Evolutionary conservation across 2,797 vertebrate genomes (phyloP).

Genomic region (Epinephelus awoara): DNA sequence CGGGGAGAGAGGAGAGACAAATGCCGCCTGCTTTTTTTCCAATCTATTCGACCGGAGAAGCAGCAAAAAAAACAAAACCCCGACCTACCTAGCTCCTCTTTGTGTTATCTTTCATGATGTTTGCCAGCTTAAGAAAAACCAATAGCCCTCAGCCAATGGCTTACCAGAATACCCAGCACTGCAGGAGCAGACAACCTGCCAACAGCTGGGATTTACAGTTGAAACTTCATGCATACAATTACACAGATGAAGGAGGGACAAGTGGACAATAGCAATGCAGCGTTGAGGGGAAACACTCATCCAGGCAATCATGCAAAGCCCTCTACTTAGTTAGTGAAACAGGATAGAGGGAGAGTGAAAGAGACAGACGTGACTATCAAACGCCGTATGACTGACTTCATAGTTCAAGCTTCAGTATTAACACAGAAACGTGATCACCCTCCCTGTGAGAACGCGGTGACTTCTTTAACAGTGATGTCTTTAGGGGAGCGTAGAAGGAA

Average conservation of each 20-base stretch:
- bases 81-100: slow-evolving; percentile 66
- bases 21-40: slow-evolving; percentile 61
- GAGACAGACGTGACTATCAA: slow-evolving; percentile 54
- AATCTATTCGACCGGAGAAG: slow-evolving; percentile 63
- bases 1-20: slow-evolving; percentile 68
- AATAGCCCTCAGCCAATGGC: slow-evolving; percentile 69
- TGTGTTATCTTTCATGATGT: slow-evolving; percentile 77
- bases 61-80: slow-evolving; percentile 39
- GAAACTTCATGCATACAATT: slow-evolving; percentile 81
- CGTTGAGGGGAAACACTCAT: slow-evolving; percentile 77
- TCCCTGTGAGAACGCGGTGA: slow-evolving; percentile 13
- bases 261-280: slow-evolving; percentile 78
- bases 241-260: slow-evolving; percentile 76
- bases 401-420: slow-evolving; percentile 59
- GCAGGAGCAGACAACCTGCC: slow-evolving; percentile 73
- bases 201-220: slow-evolving; percentile 78
- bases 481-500: no score
- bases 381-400: slow-evolving; percentile 56
- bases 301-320: slow-evolving; percentile 74
- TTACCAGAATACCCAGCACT: slow-evolving; percentile 60
- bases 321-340: slow-evolving; percentile 73
- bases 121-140: slow-evolving; percentile 72
- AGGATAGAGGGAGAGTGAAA: slow-evolving; percentile 52
- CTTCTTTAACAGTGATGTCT: slow-evolving; percentile 13
- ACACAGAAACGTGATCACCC: slow-evolving; percentile 49